Percentiles rank a stretch among this genome's conserved stretches.
These are phyloP conservation scores for Podargus strigoides DNA, from an alignment of 2,797 vertebrate genomes.

Conservation along the genomic window DNA sequence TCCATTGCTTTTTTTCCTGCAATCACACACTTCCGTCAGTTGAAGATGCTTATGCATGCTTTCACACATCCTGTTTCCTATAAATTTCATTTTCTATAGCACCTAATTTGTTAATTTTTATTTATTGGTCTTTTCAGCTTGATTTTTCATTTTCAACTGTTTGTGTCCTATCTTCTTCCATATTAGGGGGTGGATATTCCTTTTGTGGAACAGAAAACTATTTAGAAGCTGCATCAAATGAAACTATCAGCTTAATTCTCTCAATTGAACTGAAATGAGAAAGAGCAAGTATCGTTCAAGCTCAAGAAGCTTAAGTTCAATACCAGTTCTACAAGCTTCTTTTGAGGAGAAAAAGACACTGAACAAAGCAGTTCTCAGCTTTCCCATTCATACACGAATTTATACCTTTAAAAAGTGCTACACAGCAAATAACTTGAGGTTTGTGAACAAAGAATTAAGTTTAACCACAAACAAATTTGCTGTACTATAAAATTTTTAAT, in stretches of 20 bases:
- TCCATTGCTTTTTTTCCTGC: background rate
- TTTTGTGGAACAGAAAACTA: background rate
- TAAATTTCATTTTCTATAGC: background rate
- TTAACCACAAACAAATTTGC: slow-evolving; percentile 5
- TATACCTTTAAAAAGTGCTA: slow-evolving; percentile 8
- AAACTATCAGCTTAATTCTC: background rate
- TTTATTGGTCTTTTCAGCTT: background rate
- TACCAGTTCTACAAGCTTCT: background rate
- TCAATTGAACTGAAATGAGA: background rate
- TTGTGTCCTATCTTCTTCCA: background rate
- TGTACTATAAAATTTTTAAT: background rate
- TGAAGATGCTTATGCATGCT: background rate
- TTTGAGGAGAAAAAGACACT: background rate
- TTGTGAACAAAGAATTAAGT: slow-evolving; percentile 30
- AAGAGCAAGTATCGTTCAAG: background rate
- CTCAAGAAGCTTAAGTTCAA: background rate
- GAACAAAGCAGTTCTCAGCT: background rate
- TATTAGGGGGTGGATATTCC: background rate
- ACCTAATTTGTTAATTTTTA: background rate
- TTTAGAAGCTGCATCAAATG: background rate
- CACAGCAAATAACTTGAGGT: slow-evolving; percentile 15
- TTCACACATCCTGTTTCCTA: background rate
- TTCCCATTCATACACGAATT: slow-evolving; percentile 27
- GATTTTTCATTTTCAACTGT: background rate
- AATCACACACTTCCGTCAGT: background rate